Evolutionary conservation across 2,888 invertebrate genomes (phyloP).

Genomic region (Phortica magna): DNA sequence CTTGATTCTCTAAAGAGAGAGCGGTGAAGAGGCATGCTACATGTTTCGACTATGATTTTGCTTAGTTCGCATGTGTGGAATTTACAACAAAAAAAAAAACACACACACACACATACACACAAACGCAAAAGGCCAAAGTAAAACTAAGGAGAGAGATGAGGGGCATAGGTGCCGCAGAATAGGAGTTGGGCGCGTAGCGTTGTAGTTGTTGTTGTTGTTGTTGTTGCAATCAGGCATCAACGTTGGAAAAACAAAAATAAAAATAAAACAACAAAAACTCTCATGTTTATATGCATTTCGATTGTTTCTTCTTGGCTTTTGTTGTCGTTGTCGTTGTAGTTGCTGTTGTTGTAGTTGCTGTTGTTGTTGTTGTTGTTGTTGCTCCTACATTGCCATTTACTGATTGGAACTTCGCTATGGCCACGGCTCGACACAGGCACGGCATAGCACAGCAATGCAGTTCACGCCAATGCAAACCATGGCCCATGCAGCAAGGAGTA

Average conservation of each 20-base stretch:
- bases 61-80: slow-evolving; percentile 34
- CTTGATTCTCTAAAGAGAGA: not conserved
- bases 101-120: not conserved
- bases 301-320: slow-evolving; percentile 47
- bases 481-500: slow-evolving; percentile 9
- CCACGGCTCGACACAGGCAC: not conserved
- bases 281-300: slow-evolving; percentile 72
- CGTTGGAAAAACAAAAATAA: not conserved
- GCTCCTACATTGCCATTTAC: not conserved
- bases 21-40: not conserved
- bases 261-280: slow-evolving; percentile 47
- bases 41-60: slow-evolving; percentile 8
- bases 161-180: not conserved
- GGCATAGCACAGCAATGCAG: not conserved
- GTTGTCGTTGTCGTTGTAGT: not conserved
- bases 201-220: not conserved
- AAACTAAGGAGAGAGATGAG: slow-evolving; percentile 18
- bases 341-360: not conserved
- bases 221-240: slow-evolving; percentile 6
- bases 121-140: slow-evolving; percentile 32
- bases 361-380: not conserved
- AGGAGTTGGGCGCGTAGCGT: not conserved
- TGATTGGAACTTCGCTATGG: not conserved
- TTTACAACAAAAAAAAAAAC: slow-evolving; percentile 9
- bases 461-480: not conserved